A percentile compares a stretch with the other conserved stretches of the same genome.
phyloP scores from a whole-genome alignment of 2,113 vertebrate genomes.

The Oxyruncus cristatus region DNA sequence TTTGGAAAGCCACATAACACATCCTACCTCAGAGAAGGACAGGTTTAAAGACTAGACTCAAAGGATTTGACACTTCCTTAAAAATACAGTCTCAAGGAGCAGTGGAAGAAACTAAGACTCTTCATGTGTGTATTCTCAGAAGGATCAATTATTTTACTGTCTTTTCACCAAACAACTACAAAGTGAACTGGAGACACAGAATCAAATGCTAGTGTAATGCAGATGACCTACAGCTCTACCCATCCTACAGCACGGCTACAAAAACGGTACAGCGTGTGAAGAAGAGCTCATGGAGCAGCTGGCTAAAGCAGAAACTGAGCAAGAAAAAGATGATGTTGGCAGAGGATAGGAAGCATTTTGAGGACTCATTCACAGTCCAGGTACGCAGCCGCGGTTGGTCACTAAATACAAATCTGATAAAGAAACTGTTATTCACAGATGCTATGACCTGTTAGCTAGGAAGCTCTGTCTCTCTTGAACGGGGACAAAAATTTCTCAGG shows the following conservation, averaged over 20 bases:
- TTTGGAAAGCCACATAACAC: not conserved
- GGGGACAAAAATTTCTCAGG: not conserved
- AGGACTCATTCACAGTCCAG: not conserved
- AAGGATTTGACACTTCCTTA: not conserved
- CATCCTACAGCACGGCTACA: constrained; percentile 26
- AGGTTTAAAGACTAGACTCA: not conserved
- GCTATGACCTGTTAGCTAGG: not conserved
- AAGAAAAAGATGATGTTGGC: constrained; percentile 22
- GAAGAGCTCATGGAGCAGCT: constrained; percentile 30
- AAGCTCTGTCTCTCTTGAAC: not conserved
- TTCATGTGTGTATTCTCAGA: not conserved
- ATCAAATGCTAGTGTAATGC: not conserved
- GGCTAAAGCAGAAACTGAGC: constrained; percentile 49
- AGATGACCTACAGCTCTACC: constrained; percentile 36
- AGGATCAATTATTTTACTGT: not conserved
- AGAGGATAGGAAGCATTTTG: constrained; percentile 29
- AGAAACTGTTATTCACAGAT: not conserved
- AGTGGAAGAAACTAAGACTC: constrained; percentile 1
- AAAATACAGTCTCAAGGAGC: not conserved
- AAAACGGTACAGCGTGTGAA: not conserved
- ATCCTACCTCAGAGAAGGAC: not conserved
- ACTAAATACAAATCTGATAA: not conserved
- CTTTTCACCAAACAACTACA: not conserved
- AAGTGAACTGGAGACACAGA: not conserved
- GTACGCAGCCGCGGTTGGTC: not conserved